Conservation (phyloP, 2,888 invertebrate genomes). For the Leptopilina myrica region DNA sequence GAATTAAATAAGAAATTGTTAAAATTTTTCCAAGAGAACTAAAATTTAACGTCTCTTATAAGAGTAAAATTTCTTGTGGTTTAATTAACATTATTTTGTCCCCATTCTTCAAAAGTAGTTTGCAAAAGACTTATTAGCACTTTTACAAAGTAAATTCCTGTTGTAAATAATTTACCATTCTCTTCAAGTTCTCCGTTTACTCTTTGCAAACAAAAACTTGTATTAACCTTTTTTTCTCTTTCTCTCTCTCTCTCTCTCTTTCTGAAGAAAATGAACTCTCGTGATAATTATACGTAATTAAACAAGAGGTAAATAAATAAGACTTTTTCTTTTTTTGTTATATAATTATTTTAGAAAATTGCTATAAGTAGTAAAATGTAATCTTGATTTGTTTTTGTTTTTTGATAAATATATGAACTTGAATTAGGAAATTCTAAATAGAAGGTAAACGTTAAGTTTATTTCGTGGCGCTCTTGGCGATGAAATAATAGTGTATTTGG, state of each 20-base stretch:
- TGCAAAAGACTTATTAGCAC: not conserved
- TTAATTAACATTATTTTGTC: not conserved
- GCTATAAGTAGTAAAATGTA: not conserved
- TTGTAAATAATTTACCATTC: not conserved
- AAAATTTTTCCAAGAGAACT: no score
- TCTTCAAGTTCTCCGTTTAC: not conserved
- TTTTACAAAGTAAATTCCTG: not conserved
- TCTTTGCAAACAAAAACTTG: no score
- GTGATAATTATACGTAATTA: not conserved
- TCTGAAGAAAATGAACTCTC: not conserved
- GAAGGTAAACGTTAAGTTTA: conserved; percentile 52
- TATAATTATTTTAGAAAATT: no score
- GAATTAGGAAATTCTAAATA: conserved; percentile 57
- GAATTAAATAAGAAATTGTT: no score
- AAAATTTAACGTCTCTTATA: no score
- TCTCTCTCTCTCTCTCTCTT: not conserved
- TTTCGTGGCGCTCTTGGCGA: conserved; percentile 47
- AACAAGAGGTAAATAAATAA: not conserved
- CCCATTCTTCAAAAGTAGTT: not conserved
- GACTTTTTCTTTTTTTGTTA: not conserved
- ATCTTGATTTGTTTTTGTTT: not conserved
- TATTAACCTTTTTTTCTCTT: not conserved
- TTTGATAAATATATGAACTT: not conserved
- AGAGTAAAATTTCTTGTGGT: not conserved
- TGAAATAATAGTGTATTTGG: conserved; percentile 71